These are phyloP conservation scores for Acrobasis suavella DNA, from an alignment of 2,888 invertebrate species.

Conservation along the genomic window DNA sequence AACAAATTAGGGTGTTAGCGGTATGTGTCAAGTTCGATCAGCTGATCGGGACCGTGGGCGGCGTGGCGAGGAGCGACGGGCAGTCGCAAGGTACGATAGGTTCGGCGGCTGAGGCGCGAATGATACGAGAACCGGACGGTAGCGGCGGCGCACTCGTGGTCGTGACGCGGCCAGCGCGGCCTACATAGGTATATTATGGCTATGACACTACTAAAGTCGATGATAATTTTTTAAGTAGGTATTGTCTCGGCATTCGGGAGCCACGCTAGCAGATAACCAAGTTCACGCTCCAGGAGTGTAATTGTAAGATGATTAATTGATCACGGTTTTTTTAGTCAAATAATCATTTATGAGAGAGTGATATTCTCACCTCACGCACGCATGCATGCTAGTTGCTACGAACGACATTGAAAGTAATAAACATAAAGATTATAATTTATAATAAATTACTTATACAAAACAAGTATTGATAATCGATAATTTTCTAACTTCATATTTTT, in stretches of 20 bases:
- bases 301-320: slow-evolving; percentile 38
- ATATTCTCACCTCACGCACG: slow-evolving; percentile 43
- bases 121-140: slow-evolving; percentile 60
- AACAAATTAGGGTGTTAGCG: slow-evolving; percentile 50
- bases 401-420: background rate
- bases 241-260: slow-evolving; percentile 64
- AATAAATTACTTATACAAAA: no score
- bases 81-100: slow-evolving; percentile 61
- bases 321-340: slow-evolving; percentile 56
- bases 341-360: slow-evolving; percentile 53
- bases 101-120: slow-evolving; percentile 71
- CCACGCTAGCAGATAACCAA: slow-evolving; percentile 65
- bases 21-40: slow-evolving; percentile 53
- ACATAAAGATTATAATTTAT: background rate
- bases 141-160: slow-evolving; percentile 68
- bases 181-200: slow-evolving; percentile 50
- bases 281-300: slow-evolving; percentile 52
- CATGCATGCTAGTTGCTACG: slow-evolving; percentile 34
- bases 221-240: slow-evolving; percentile 61
- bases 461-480: no score
- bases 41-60: slow-evolving; percentile 66
- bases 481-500: background rate
- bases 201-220: slow-evolving; percentile 52
- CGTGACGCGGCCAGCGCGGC: slow-evolving; percentile 66
- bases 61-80: slow-evolving; percentile 45